Base-by-base conservation (phyloP, 2,888 invertebrate genomes). In the Troides aeacus region DNA sequence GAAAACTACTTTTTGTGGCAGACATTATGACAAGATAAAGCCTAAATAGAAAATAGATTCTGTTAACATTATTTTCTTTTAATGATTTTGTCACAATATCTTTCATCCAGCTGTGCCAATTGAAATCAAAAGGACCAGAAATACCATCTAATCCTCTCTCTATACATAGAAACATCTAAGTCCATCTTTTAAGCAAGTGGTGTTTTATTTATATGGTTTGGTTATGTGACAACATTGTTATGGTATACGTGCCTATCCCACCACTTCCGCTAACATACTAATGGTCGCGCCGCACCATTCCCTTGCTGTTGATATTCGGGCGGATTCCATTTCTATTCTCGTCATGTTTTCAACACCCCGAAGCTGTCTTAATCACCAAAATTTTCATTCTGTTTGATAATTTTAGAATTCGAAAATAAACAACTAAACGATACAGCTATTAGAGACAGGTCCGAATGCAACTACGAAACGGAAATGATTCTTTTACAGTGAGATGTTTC, bases 241-340 rank as follows among this genome's bases (percentile, higher is more conserved):
- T 66, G 58, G 21, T 6, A 53, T 63, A 66, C 70, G 66, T 66
- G 66, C 62, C 65, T 66, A 63, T 53, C 39, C 56, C 53, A 12
- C 66, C 23, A 70, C 70, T 70, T 70, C 62, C 66, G 66, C 59
- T 50, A 58, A 59, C 59, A 53, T 18, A 68, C 68, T 60, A 62
- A 61, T 68, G 58, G n/a, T 46, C 46, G n/a, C 64, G 18, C 42
- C 64, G 21, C 61, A 61, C 61, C 36, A 50, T 53, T 64, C 69
- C 64, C 69, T 24, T 36, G 50, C 42, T 61, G 68, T 68, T 68
- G 63, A 64, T 63, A 64, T 62, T 62, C 56, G 30, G 30, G n/a
- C 58, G 65, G 69, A 69, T 69, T 66, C 69, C 62, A 62, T 58
- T 62, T 65, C 69, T 69, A 69, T 69, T 69, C 62, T 30, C 58